Base-by-base conservation (phyloP, 2,797 vertebrate genomes). In the Alcedo quadribrachys region DNA sequence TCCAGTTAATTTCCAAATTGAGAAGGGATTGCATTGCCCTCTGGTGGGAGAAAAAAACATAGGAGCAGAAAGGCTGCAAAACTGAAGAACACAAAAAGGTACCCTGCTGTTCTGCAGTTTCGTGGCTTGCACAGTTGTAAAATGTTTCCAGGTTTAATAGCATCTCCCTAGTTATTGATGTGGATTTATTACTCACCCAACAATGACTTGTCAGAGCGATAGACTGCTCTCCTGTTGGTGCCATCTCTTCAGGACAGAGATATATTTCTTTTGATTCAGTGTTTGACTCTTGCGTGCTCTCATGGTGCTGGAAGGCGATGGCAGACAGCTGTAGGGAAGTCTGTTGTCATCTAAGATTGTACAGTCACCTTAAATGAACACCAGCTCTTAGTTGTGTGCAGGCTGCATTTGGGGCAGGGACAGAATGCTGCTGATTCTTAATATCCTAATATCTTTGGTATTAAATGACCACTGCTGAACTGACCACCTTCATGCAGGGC, bases 1-100 rank as follows among this genome's bases (percentile, higher is more conserved):
- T 76, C 22, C 57, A 50, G 57, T 61, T 89, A n/a, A 40, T 92
- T 88, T 94, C 75, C 35, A 85, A 69, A 74, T 50, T 81, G 63
- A 93, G 90, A 95, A 91, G 87, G 93, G 42, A 70, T 81, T 66
- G 73, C 75, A 94, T 85, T 91, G 95, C 96, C 97, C 97, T 97
- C 97, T 97, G 89, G 94, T 96, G 97, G 96, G 85, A 20, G 89
- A 42, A 87, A 81, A 58, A 30, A 28, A 63, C 79, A 45, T 37
- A 86, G 85, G 22, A 83, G 70, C 82, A 82, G 50, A 46, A 73
- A 80, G 27, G 60, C 85, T 92, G 33, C 74, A 67, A 91, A 87
- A n/a, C 32, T 40, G 8, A 62, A 79, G 81, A 68, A 8, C 40
- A 43, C 69, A 21, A 15, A 65, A 75, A 69, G 55, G 14, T 85